Evolutionary conservation across 2,888 invertebrate genomes (phyloP).

Genomic region (Agrotis exclamationis): DNA sequence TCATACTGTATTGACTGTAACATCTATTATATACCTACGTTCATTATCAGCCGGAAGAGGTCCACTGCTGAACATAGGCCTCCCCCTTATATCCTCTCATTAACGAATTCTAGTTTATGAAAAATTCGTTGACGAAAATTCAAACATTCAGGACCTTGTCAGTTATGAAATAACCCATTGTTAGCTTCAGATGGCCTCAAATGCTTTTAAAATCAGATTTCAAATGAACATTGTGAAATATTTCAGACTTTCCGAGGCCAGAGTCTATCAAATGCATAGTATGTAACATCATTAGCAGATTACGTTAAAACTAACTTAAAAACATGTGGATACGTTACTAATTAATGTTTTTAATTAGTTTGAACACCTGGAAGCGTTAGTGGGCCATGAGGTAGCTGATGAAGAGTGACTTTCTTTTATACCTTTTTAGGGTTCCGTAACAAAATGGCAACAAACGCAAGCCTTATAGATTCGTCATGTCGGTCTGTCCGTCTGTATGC

Average conservation of each 20-base stretch:
- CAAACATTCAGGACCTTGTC: conserved; percentile 2
- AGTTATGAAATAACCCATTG: conserved; percentile 18
- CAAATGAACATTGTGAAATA: conserved; percentile 16
- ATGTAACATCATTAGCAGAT: conserved; percentile 21
- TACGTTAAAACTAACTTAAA: conserved; percentile 21
- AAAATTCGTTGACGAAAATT: neutral
- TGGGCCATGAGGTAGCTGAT: no score
- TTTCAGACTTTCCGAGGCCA: conserved; percentile 38
- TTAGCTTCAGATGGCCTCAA: conserved; percentile 23
- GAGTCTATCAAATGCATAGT: neutral
- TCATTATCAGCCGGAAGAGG: no score
- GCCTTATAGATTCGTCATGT: no score
- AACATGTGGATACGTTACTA: conserved; percentile 10
- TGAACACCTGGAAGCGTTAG: no score
- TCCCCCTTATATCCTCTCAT: neutral
- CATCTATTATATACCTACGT: no score
- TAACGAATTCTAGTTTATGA: neutral
- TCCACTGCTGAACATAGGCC: no score
- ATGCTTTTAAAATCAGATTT: conserved; percentile 10
- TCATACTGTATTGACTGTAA: no score
- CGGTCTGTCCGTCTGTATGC: no score
- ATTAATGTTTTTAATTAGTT: conserved; percentile 1
- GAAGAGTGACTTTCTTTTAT: no score
- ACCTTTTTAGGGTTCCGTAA: no score
- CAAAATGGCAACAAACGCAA: no score